Evolutionary conservation across 2,888 invertebrate genomes (phyloP).

Genomic region (Ophioninae sp.): DNA sequence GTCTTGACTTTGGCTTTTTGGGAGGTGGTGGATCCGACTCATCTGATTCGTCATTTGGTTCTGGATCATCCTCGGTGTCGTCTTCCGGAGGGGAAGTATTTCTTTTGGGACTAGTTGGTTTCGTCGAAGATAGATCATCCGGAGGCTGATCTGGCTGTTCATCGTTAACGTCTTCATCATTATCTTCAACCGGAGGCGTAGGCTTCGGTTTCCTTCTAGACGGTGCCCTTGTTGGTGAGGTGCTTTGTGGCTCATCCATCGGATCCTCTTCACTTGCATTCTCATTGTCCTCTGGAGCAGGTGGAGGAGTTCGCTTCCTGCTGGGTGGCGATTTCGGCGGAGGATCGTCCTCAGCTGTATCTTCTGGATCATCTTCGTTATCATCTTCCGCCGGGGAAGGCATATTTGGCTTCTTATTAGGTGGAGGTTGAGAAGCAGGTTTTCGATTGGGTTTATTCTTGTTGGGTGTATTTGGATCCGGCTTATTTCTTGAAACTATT

Average conservation of each 20-base stretch:
- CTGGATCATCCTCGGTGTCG: neutral
- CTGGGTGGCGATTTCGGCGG: conserved; percentile 5
- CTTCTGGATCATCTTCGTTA: conserved; percentile 17
- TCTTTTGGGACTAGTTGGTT: conserved; percentile 22
- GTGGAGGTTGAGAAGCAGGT: conserved; percentile 10
- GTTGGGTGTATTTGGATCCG: neutral
- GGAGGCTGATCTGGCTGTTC: conserved; percentile 2
- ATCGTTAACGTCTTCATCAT: conserved; percentile 26
- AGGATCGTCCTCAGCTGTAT: conserved; percentile 9
- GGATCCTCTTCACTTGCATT: conserved; percentile 34
- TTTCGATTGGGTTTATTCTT: conserved; percentile 23
- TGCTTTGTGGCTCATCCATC: conserved; percentile 6
- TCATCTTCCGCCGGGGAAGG: conserved; percentile 8
- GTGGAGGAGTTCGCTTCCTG: conserved; percentile 26
- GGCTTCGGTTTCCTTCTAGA: conserved; percentile 6
- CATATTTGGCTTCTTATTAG: conserved; percentile 10
- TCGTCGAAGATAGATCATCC: conserved; percentile 20
- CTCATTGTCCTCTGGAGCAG: conserved; percentile 22
- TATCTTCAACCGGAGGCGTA: neutral
- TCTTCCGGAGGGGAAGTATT: conserved; percentile 10
- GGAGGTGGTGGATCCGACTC: conserved; percentile 25
- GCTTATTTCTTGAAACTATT: conserved; percentile 12
- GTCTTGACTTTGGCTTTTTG: conserved; percentile 3
- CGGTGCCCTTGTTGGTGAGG: neutral
- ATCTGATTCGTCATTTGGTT: conserved; percentile 38